Evolutionary conservation across 2,888 invertebrate species (phyloP).

Genomic region (Mystacides longicornis): DNA sequence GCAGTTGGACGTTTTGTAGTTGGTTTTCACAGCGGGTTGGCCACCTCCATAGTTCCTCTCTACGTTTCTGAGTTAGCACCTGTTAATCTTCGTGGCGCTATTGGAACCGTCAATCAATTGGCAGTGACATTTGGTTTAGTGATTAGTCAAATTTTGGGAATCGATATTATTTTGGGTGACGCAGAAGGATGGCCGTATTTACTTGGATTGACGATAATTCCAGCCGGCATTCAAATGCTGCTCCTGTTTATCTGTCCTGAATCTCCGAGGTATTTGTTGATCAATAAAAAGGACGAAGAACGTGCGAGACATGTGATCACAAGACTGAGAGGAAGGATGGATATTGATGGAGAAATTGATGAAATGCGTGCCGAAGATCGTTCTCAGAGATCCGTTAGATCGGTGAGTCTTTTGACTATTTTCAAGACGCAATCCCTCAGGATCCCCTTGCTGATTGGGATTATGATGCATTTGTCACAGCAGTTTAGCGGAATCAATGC

Average conservation of each 20-base stretch:
- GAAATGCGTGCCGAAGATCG: constrained; percentile 45
- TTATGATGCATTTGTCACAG: constrained; percentile 48
- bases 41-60: constrained; percentile 46
- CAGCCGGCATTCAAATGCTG: constrained; percentile 38
- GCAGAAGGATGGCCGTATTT: constrained; percentile 44
- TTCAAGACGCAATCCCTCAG: constrained; percentile 36
- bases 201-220: constrained; percentile 41
- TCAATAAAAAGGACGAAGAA: constrained; percentile 40
- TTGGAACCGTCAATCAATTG: constrained; percentile 46
- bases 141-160: constrained; percentile 42
- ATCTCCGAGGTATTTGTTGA: constrained; percentile 42
- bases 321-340: constrained; percentile 37
- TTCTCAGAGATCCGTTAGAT: constrained; percentile 39
- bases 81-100: constrained; percentile 40
- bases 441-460: constrained; percentile 42
- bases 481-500: constrained; percentile 47
- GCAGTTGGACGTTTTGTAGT: constrained; percentile 66
- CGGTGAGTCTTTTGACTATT: constrained; percentile 39
- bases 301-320: constrained; percentile 35
- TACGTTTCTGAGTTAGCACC: constrained; percentile 48
- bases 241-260: constrained; percentile 43
- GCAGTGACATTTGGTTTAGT: constrained; percentile 45
- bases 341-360: constrained; percentile 44
- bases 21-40: constrained; percentile 65
- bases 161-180: constrained; percentile 43